Conservation (phyloP, 2,888 invertebrate species). For the Hypomecis atomaria region DNA sequence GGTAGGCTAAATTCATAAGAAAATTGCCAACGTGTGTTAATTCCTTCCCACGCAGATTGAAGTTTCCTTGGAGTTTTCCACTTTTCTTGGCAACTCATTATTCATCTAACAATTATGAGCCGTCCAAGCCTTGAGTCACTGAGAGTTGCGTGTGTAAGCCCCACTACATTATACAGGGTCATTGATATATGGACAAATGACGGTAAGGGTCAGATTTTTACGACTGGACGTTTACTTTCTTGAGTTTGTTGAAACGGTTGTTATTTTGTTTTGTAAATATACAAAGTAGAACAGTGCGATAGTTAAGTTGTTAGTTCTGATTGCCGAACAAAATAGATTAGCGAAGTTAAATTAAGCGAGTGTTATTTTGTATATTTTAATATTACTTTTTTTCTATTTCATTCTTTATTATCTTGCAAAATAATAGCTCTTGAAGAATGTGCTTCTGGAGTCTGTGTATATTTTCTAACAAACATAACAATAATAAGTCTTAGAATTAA, state of each 20-base stretch:
- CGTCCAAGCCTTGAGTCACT: constrained; percentile 47
- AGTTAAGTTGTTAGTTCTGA: constrained; percentile 1
- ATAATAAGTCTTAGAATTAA: too few species aligned
- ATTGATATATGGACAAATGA: constrained; percentile 40
- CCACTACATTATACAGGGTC: constrained; percentile 38
- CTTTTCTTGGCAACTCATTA: constrained; percentile 23
- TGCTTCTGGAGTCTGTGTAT: too few species aligned
- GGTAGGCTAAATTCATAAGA: background rate
- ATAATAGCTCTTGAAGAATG: too few species aligned
- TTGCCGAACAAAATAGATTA: background rate
- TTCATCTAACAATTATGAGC: constrained; percentile 38
- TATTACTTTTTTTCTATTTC: too few species aligned
- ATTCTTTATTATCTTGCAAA: too few species aligned
- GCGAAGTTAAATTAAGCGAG: background rate
- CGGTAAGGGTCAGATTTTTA: constrained; percentile 40
- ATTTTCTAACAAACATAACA: too few species aligned
- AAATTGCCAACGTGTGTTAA: background rate
- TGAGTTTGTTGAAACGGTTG: constrained; percentile 13
- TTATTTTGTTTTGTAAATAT: constrained; percentile 11
- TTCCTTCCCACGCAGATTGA: background rate
- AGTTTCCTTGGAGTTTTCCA: constrained; percentile 22
- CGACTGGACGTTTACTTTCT: constrained; percentile 29
- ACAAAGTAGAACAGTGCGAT: background rate
- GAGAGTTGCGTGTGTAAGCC: constrained; percentile 46
- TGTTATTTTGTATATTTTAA: background rate